Evolutionary conservation across 2,888 invertebrate species (phyloP), one percentile per base, ranked within the genome.

Genomic region (Chalcosyrphus nemorum): DNA sequence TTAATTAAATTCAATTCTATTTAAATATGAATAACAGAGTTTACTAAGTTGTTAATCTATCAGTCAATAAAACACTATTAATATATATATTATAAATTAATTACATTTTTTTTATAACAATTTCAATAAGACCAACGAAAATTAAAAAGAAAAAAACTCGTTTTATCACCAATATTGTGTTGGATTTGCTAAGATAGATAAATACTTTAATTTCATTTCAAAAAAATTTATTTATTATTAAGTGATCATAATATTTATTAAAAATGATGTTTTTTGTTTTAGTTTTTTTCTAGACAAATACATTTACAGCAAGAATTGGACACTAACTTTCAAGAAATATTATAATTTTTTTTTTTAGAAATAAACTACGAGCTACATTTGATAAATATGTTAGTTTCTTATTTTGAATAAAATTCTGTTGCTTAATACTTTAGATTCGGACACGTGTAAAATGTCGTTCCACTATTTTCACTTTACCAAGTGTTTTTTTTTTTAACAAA

Each of bases 41-140:
- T 86, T 80, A 81, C 84, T 84, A 84, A 86, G 74, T 86, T 86
- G 88, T 89, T 90, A 90, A 89, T 88, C 90, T 90, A 90, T 90
- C 90, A 89, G 90, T 90, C 89, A 87, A 89, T 89, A 88, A 86
- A 81, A 81, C 85, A 80, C 70, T 84, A 75, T 80, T 80, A 80
- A 84, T 81, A 76, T 56, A 88, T 88, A 87, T 75, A 63, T 68
- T 66, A 86, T 81, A 81, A 81, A 81, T 82, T 70, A 81, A 82
- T 82, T 82, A 86, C 81, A 81, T 72, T 77, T 59, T 63, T 54
- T 43, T 77, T 47, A 57, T 77, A 86, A 81, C 88, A 89, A 87
- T 87, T 88, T 80, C 59, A 76, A 68, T 74, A 71, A 86, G 74
- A 86, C 29, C 43, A 56, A 84, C 68, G 50, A 56, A 74, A 24